Evolutionary conservation across 2,888 invertebrate genomes (phyloP).

Genomic region (Pyralis farinalis): DNA sequence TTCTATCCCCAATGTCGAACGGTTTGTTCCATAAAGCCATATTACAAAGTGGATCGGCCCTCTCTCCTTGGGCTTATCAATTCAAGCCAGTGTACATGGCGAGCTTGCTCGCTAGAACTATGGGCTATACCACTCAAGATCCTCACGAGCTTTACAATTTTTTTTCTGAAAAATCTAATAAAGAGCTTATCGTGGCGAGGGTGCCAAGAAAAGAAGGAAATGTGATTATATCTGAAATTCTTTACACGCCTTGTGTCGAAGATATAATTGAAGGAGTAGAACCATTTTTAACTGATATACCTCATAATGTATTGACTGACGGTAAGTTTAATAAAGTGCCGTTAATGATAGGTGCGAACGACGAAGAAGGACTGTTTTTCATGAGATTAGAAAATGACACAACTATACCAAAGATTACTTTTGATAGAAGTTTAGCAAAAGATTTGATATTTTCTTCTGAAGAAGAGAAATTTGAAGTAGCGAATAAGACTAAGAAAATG

Average conservation of each 20-base stretch:
- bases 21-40: constrained; percentile 64
- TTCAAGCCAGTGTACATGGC: constrained; percentile 50
- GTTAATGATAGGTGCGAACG: constrained; percentile 48
- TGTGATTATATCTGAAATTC: constrained; percentile 40
- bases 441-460: constrained; percentile 42
- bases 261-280: constrained; percentile 48
- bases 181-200: constrained; percentile 47
- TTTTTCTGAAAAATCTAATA: constrained; percentile 44
- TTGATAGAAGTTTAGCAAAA: constrained; percentile 52
- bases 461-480: constrained; percentile 9
- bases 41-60: constrained; percentile 57
- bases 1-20: constrained; percentile 57
- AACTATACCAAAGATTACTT: constrained; percentile 32
- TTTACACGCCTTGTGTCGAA: constrained; percentile 56
- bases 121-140: constrained; percentile 45
- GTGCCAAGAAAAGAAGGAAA: constrained; percentile 49
- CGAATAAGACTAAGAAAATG: constrained; percentile 30
- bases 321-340: constrained; percentile 59
- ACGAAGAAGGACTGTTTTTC: constrained; percentile 53
- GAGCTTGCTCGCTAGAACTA: constrained; percentile 47
- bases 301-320: constrained; percentile 38
- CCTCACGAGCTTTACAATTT: constrained; percentile 47
- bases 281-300: constrained; percentile 50
- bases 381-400: constrained; percentile 45
- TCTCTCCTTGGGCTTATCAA: constrained; percentile 51